Conservation (phyloP, 2,888 invertebrate species). For the Phaedon cochleariae region DNA sequence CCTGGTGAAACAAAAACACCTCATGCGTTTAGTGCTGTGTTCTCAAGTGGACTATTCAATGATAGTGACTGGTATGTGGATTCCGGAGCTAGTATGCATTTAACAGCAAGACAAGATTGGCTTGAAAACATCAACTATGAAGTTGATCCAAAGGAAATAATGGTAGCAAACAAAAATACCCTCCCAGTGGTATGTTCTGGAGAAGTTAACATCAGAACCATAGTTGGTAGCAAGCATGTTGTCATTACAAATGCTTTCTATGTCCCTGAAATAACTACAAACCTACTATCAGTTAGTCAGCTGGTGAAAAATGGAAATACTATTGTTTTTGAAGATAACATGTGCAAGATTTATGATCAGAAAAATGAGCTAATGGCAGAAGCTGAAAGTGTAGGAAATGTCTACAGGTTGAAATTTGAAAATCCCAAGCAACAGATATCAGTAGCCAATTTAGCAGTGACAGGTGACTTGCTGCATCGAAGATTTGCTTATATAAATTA, state of each 20-base stretch:
- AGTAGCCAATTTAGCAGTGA: no score
- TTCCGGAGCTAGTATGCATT: no score
- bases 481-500: constrained; percentile 25
- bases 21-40: constrained; percentile 39
- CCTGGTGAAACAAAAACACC: background rate
- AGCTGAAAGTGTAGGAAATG: no score
- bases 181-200: constrained; percentile 21
- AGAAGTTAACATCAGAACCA: constrained; percentile 16
- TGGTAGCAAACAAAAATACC: constrained; percentile 25
- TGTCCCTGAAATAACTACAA: constrained; percentile 26
- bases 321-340: constrained; percentile 10
- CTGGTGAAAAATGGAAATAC: constrained; percentile 19
- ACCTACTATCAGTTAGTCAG: constrained; percentile 28
- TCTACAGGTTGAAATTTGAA: no score
- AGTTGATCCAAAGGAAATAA: constrained; percentile 19
- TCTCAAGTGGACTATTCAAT: constrained; percentile 36
- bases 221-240: constrained; percentile 14
- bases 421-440: no score
- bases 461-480: constrained; percentile 18
- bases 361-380: background rate
- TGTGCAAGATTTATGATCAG: constrained; percentile 19
- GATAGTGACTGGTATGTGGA: no score
- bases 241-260: constrained; percentile 17
- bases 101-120: no score
- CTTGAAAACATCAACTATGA: no score